These are phyloP conservation scores for Coelogynopora nodosa DNA, from an alignment of 2,888 invertebrate species.

Conservation along the genomic window DNA sequence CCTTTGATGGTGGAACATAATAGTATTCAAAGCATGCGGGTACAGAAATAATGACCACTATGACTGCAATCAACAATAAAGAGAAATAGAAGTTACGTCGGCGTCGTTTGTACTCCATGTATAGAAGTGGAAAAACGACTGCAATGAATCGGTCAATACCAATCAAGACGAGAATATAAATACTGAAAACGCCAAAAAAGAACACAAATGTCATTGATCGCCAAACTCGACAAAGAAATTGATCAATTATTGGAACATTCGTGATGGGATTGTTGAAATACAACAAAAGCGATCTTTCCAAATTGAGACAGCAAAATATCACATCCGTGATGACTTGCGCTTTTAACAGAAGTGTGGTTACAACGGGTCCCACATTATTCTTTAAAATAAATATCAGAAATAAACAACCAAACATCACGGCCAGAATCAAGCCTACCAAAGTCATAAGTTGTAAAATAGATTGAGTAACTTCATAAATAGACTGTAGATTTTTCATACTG, in stretches of 20 bases:
- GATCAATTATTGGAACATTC: neutral
- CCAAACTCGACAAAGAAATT: neutral
- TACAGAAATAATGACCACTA: neutral
- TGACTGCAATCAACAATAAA: neutral
- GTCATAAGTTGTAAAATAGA: too few relatives aligned
- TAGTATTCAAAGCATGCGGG: neutral
- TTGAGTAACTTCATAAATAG: too few relatives aligned
- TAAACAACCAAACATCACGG: neutral
- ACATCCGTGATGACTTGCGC: neutral
- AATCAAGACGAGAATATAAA: neutral
- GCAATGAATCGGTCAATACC: neutral
- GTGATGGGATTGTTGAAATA: neutral
- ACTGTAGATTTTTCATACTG: too few relatives aligned
- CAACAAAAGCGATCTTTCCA: neutral
- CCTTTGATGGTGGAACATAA: neutral
- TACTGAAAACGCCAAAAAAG: neutral
- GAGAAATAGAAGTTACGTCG: neutral
- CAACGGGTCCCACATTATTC: neutral
- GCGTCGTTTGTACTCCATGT: neutral
- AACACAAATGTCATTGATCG: neutral
- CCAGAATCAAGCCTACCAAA: too few relatives aligned
- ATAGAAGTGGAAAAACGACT: neutral
- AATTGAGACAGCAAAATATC: neutral
- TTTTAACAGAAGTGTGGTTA: neutral
- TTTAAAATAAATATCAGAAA: neutral